Conservation (phyloP, 2,888 invertebrate genomes). For the Lithodes maja region DNA sequence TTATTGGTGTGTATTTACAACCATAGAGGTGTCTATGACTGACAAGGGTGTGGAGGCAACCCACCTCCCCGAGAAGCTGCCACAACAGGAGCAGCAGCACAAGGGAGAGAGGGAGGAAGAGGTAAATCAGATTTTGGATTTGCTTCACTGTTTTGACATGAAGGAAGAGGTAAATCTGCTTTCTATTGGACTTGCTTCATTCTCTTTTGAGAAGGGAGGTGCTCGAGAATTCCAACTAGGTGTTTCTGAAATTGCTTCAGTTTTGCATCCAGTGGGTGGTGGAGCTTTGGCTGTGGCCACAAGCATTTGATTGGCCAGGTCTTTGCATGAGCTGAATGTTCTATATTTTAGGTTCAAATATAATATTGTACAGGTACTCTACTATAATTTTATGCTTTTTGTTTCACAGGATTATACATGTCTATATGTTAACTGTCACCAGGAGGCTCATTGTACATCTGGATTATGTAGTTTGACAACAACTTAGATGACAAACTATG, state of each 20-base stretch:
- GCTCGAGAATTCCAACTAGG: not conserved
- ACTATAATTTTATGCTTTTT: too few relatives aligned
- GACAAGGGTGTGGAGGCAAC: not conserved
- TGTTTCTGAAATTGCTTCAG: not conserved
- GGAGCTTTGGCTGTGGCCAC: not conserved
- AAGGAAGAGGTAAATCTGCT: not conserved
- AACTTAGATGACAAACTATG: too few relatives aligned
- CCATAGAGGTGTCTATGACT: not conserved
- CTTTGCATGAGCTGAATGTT: not conserved
- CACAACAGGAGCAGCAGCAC: slow-evolving; percentile 3
- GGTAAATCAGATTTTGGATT: not conserved
- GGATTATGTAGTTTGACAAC: too few relatives aligned
- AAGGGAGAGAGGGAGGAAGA: slow-evolving; percentile 6
- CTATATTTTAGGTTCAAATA: too few relatives aligned
- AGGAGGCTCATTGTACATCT: too few relatives aligned
- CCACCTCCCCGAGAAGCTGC: not conserved
- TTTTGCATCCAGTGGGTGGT: slow-evolving; percentile 11
- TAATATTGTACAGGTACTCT: too few relatives aligned
- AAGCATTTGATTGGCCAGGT: not conserved
- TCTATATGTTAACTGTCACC: too few relatives aligned
- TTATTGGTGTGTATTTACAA: not conserved
- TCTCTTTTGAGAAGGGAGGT: not conserved
- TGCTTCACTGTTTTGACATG: not conserved
- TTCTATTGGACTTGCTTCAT: not conserved
- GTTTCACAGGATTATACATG: too few relatives aligned